Conservation (phyloP, 2,888 invertebrate species). For the Trachelus stipa region DNA sequence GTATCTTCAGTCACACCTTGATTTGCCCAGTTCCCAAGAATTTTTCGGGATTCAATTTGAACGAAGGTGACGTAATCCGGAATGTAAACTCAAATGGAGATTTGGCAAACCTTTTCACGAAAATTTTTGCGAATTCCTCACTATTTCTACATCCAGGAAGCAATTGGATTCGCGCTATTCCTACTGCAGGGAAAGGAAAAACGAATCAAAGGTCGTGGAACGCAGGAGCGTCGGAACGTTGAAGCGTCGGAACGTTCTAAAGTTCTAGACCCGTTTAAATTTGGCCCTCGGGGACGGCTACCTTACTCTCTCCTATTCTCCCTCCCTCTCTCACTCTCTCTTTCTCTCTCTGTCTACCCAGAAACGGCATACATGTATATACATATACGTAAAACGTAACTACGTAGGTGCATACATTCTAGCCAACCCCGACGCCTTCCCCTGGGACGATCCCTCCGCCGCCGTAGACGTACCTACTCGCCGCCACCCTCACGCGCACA, state of each 20-base stretch:
- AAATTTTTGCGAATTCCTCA: background rate
- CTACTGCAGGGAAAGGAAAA: background rate
- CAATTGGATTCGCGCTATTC: background rate
- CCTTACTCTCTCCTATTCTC: background rate
- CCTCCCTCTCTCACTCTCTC: background rate
- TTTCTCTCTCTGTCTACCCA: background rate
- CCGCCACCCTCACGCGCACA: constrained; percentile 11
- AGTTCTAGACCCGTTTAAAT: constrained; percentile 9
- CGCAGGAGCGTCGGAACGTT: background rate
- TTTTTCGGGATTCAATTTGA: background rate
- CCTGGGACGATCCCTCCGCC: background rate
- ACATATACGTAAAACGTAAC: constrained; percentile 1
- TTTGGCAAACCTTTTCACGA: background rate
- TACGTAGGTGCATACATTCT: background rate
- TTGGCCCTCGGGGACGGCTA: constrained; percentile 5
- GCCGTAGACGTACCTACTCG: background rate
- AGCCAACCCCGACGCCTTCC: constrained; percentile 7
- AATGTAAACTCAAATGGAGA: background rate
- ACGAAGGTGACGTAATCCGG: background rate
- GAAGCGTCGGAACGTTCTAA: background rate
- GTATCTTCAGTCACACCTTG: background rate
- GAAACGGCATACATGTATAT: background rate
- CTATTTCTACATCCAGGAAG: background rate
- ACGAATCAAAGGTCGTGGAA: background rate
- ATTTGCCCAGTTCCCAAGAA: background rate